Base-by-base conservation (phyloP, 2,113 vertebrate genomes). In the Albula glossodonta region DNA sequence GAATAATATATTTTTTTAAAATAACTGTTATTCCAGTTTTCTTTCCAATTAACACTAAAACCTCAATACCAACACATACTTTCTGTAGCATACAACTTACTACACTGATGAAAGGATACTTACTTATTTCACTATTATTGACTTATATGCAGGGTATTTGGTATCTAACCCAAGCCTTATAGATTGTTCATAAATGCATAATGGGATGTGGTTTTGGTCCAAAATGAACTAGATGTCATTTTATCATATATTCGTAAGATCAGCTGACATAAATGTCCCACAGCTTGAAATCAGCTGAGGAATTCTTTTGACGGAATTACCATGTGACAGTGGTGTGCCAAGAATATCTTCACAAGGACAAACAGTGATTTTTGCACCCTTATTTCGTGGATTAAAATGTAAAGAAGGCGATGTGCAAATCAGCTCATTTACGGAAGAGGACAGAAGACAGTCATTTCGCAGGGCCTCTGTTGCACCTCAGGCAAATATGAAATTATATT, bases 321-420 rank as follows among this genome's bases (percentile, higher is more conserved):
- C 84, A 56, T 87, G 77, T 86, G 82, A 70, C 85, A 80, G 53
- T 22, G 17, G 50, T 78, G 85, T 57, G 53, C 74, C 74, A 84
- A 83, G 84, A 82, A 86, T 88, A 86, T 86, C 89, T 87, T 80
- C 86, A 90, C 87, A 90, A 87, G 88, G 84, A 89, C 88, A 90
- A 85, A 52, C 48, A 81, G 51, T 86, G 87, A 89, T 85, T 89
- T 84, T 85, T 85, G 57, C 78, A 82, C 60, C 70, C 86, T 85
- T 89, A 83, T 86, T 86, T 74, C 66, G 22, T 80, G 86, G 89
- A 90, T 88, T 86, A 89, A 86, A 90, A 88, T 88, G 66, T 80
- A 90, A 81, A 85, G 86, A 77, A 85, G 85, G 83, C 51, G n/a
- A 84, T 86, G 86, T 90, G 89, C 86, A 89, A 88, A 91, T 90